Base-by-base conservation (phyloP, 2,113 vertebrate genomes). In the Serinus canaria region DNA sequence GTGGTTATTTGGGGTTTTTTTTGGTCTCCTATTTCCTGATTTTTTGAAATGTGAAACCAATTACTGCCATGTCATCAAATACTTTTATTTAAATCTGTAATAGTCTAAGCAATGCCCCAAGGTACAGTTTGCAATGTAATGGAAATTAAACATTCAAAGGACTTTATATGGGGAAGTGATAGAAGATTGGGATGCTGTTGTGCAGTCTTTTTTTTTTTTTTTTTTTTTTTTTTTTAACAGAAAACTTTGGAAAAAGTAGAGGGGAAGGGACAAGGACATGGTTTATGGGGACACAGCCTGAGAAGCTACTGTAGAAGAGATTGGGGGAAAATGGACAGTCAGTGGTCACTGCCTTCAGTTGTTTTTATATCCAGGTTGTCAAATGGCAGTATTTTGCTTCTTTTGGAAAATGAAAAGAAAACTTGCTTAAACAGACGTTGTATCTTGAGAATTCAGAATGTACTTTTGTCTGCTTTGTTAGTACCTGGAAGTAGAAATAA, bases 1-100 rank as follows among this genome's bases (percentile, higher is more conserved):
- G 28, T 7, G 4, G 0, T 10, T 31, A 15, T 63, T 35, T 35
- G 33, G 0, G 0, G 37, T 9, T 70, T 66, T 66, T 68, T 70
- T 66, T 66, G 5, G 3, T 69, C 7, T 58, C 21, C 22, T 41
- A 9, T 49, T 75, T 24, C 19, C 20, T 82, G 13, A 20, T 44
- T 35, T 70, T 79, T 83, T 44, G 8, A 68, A 77, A 47, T 31
- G 21, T 64, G 43, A 59, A 63, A 33, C 12, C 17, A 47, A 1
- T 83, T 39, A 16, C 33, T 86, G 83, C 11, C 19, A 0, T 81
- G 22, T 35, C 47, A 58, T n/a, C 1, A 4, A 58, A 43, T 30
- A 27, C 21, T 62, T 82, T 6, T 43, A 33, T 85, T 88, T 72
- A 55, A 68, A 39, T 41, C 22, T 44, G 5, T 70, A 46, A 27